phyloP scores from a whole-genome alignment of 2,113 vertebrate genomes.

The Echinops telfairi region DNA sequence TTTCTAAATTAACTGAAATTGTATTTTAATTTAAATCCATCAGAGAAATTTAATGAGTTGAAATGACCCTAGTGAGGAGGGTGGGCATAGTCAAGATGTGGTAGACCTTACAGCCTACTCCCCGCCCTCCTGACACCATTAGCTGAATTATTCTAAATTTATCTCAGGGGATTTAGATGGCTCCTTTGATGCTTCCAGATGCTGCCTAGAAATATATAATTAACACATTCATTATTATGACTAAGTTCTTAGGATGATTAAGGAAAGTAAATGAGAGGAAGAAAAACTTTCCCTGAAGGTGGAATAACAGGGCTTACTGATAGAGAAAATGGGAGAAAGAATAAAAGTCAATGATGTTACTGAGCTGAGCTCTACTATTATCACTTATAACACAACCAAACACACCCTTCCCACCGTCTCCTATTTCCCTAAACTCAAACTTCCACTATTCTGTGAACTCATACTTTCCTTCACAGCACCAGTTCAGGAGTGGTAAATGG shows the following conservation, averaged over 20 bases:
- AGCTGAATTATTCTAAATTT: not conserved
- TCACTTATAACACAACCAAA: not conserved
- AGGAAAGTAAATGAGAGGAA: slow-evolving; percentile 40
- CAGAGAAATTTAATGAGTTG: slow-evolving; percentile 24
- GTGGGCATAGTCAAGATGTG: not conserved
- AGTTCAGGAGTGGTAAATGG: slow-evolving; percentile 28
- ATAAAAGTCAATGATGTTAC: not conserved
- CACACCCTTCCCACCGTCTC: too few species aligned
- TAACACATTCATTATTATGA: slow-evolving; percentile 31
- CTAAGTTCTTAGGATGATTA: slow-evolving; percentile 7
- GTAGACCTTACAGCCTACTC: not conserved
- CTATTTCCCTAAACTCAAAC: slow-evolving; percentile 17
- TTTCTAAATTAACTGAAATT: slow-evolving; percentile 40
- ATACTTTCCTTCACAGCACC: not conserved
- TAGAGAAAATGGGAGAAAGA: not conserved
- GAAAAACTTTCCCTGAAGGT: slow-evolving; percentile 7
- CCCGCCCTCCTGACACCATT: not conserved
- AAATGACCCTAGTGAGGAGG: not conserved
- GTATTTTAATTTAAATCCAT: slow-evolving; percentile 18
- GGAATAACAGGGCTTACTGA: not conserved
- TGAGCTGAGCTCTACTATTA: not conserved
- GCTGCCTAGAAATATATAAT: slow-evolving; percentile 28
- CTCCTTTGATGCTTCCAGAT: slow-evolving; percentile 27
- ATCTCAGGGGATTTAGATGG: not conserved
- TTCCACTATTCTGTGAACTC: slow-evolving; percentile 28